Evolutionary conservation across 2,888 invertebrate genomes (phyloP).

Genomic region (Polymixis flavicincta): DNA sequence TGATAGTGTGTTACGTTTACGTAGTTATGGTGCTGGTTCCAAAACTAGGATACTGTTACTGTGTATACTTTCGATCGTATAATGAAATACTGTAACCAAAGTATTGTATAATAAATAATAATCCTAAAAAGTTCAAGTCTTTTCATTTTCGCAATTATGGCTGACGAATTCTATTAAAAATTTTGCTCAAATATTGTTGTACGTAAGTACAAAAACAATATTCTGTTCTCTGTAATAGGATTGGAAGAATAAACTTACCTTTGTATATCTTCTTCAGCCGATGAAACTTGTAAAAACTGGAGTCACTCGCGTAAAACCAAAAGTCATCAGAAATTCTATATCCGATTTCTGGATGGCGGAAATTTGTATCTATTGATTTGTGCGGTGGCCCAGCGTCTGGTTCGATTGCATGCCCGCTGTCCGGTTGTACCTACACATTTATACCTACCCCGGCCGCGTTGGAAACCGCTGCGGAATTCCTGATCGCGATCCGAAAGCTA

Average conservation of each 20-base stretch:
- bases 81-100: neutral
- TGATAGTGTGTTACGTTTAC: no score
- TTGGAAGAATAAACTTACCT: slow-evolving; percentile 8
- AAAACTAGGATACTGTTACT: no score
- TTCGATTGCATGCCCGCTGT: slow-evolving; percentile 21
- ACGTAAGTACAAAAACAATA: slow-evolving; percentile 1
- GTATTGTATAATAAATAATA: slow-evolving; percentile 19
- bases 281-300: neutral
- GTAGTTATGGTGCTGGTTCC: no score
- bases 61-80: no score
- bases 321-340: slow-evolving; percentile 22
- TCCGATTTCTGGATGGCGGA: slow-evolving; percentile 13
- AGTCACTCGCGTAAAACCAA: neutral
- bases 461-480: slow-evolving; percentile 20
- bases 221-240: neutral
- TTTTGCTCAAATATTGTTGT: slow-evolving; percentile 14
- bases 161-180: slow-evolving; percentile 14
- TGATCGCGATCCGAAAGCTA: slow-evolving; percentile 27
- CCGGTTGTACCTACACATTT: neutral
- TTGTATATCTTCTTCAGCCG: slow-evolving; percentile 1
- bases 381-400: neutral
- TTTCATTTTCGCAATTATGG: neutral
- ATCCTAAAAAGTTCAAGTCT: slow-evolving; percentile 13
- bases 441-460: neutral
- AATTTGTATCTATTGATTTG: slow-evolving; percentile 21